Conservation (phyloP, 2,888 invertebrate genomes). For the Caenorhabditis macrosperma region DNA sequence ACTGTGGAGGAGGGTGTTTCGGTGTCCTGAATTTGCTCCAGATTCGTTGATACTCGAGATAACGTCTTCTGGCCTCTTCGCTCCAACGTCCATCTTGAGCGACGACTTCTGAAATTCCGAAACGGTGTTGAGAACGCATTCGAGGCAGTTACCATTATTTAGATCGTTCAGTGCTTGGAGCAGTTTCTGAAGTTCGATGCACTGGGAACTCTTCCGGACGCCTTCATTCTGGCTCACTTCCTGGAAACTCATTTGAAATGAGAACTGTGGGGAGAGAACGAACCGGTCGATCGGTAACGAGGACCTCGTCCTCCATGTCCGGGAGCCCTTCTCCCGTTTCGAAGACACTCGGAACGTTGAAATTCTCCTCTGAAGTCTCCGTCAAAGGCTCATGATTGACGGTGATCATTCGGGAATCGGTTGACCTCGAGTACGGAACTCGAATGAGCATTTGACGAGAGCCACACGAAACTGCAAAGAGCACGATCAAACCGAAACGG, state of each 20-base stretch:
- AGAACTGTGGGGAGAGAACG: neutral
- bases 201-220: constrained; percentile 33
- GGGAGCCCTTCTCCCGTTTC: constrained; percentile 14
- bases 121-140: neutral
- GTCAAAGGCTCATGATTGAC: constrained; percentile 43
- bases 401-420: constrained; percentile 40
- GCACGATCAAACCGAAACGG: neutral
- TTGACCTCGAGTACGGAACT: constrained; percentile 43
- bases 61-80: constrained; percentile 63
- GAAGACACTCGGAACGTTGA: constrained; percentile 21
- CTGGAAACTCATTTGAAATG: constrained; percentile 6
- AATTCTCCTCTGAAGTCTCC: constrained; percentile 25
- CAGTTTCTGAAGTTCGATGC: constrained; percentile 48
- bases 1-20: constrained; percentile 9
- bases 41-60: constrained; percentile 63
- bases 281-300: constrained; percentile 34
- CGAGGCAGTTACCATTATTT: constrained; percentile 44
- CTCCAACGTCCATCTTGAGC: constrained; percentile 61
- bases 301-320: constrained; percentile 24
- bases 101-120: constrained; percentile 53
- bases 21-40: constrained; percentile 59
- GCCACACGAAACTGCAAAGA: constrained; percentile 47
- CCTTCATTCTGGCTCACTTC: constrained; percentile 45
- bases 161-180: constrained; percentile 59
- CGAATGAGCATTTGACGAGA: constrained; percentile 54